Evolutionary conservation across 2,113 vertebrate genomes (phyloP).

Genomic region (Perca flavescens): DNA sequence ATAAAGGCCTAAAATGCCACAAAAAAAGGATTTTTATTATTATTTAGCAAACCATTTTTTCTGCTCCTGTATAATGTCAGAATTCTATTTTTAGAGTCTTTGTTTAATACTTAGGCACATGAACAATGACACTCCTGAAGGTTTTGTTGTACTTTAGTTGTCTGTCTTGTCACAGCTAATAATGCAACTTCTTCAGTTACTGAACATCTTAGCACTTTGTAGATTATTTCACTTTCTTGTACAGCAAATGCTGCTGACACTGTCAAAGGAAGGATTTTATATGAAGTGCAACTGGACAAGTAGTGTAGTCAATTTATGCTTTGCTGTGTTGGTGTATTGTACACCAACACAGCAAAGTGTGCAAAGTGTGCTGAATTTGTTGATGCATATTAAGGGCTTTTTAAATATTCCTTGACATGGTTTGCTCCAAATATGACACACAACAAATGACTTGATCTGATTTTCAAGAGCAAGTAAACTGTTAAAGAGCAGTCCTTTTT

Average conservation of each 20-base stretch:
- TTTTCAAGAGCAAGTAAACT: not conserved
- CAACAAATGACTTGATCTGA: not conserved
- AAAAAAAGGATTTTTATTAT: not conserved
- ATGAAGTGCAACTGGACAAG: not conserved
- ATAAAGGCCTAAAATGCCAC: no score
- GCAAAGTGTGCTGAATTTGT: not conserved
- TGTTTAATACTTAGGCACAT: conserved; percentile 14
- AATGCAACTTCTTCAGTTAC: not conserved
- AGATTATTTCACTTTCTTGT: conserved; percentile 8
- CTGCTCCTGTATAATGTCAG: not conserved
- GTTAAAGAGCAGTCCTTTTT: not conserved
- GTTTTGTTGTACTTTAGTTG: conserved; percentile 24
- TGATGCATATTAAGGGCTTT: not conserved
- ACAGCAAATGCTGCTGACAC: not conserved
- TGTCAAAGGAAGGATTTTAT: conserved; percentile 1
- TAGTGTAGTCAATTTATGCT: not conserved
- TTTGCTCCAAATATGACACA: not conserved
- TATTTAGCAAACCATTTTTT: conserved; percentile 9
- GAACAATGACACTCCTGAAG: conserved; percentile 17
- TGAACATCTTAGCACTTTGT: conserved; percentile 13
- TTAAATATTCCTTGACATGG: not conserved
- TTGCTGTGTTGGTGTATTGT: not conserved
- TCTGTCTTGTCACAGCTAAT: conserved; percentile 35
- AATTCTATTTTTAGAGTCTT: conserved; percentile 30
- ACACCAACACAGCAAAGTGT: no score